Base-by-base conservation (phyloP, 2,797 vertebrate species). In the Erethizon dorsatum region DNA sequence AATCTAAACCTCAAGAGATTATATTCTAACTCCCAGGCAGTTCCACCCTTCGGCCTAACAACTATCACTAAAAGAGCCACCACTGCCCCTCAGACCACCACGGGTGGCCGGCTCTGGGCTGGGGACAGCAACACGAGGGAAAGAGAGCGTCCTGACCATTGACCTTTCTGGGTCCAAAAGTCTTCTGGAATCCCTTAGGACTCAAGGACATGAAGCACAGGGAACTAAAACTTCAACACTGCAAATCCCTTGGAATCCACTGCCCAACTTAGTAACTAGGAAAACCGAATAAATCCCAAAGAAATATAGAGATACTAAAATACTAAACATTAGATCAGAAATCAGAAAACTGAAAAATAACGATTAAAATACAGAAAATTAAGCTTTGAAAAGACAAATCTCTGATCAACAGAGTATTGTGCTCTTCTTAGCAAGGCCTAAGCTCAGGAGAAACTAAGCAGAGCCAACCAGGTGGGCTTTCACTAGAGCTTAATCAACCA, bases 311-410 rank as follows among this genome's bases (percentile, higher is more conserved):
- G 33, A 75, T 37, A 52, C 12, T 61, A 79, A 71, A 63, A n/a
- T 47, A 28, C 31, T 83, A 83, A 92, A 73, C 50, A 83, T 75
- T 2, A 56, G n/a, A 73, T 31, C 37, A 86, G 73, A 93, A 88
- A 90, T 87, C 14, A 77, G 31, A 1, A 71, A 90, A 63, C 37
- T 89, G 20, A n/a, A 57, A 94, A 59, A 56, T 26, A 67, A 85
- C 65, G 6, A 45, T 71, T 78, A 69, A 89, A 37, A 57, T 69
- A 83, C 67, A 73, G 37, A 85, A 91, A 91, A 89, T 77, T n/a
- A 73, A 59, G 14, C n/a, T 71, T 84, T 94, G 17, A 77, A 96
- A 75, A 77, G 8, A 56, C 3, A 69, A 83, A 90, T 31, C 47
- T 87, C 41, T 92, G 33, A 65, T 56, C 20, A 77, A 45, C 22